Evolutionary conservation across 2,888 invertebrate species (phyloP), one percentile per base, ranked within the genome.

Genomic region (Heliconius erato): DNA sequence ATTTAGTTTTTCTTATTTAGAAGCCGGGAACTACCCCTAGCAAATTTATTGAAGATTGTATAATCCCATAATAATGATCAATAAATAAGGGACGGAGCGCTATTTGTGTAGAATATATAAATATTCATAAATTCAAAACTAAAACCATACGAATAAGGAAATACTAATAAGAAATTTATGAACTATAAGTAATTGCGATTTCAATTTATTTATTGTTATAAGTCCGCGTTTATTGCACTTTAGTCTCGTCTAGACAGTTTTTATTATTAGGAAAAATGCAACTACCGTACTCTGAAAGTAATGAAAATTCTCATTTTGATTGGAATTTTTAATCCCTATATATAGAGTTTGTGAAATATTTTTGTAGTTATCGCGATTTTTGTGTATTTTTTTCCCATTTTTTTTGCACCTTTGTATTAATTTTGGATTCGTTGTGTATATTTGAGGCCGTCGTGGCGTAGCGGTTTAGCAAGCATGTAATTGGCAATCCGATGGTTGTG

Each of bases 251-350:
- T 78, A 78, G 78, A 78, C 78, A 68, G 65, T 28, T 78, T 78
- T 78, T 78, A 77, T 78, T 78, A 78, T 78, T 49, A 78, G 49
- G 49, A 78, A 68, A 68, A 78, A 49, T 78, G 49, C 76, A 76
- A 59, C 49, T 23, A 11, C 76, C 44, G 72, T 72, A 72, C 72
- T 72, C 35, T 23, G 35, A 76, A 16, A 23, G 6, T 63, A 78
- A 65, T 78, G 77, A 67, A 65, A 14, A 26, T 78, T 78, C 28
- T 78, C 44, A 78, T 63, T n/a, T 63, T 65, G 40, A 77, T 77
- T 40, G 63, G 65, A 35, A 40, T 59, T 76, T 76, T 76, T 63
- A 63, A 76, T 59, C 32, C 76, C 23, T 35, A 63, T 59, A 16
- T 72, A 71, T 26, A 26, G 40, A 44, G 7, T 63, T 35, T n/a